These are phyloP conservation scores for Eulemur rubriventer DNA, from an alignment of 2,797 vertebrate genomes.

Conservation along the genomic window DNA sequence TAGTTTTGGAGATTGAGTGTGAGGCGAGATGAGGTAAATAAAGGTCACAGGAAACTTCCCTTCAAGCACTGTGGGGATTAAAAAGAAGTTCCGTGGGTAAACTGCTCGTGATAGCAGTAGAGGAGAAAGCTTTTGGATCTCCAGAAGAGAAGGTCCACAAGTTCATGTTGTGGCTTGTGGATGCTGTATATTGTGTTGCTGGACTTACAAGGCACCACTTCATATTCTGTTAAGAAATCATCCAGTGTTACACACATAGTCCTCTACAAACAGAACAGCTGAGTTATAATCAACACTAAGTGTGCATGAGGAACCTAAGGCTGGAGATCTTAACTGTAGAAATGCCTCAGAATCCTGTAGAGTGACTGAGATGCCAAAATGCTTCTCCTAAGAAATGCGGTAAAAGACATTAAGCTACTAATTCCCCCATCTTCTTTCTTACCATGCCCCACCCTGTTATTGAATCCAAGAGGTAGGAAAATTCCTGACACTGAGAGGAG, in stretches of 20 bases:
- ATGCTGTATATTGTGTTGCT: not conserved
- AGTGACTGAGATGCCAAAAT: not conserved
- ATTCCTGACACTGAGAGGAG: not conserved
- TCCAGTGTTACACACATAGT: not conserved
- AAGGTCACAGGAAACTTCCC: not conserved
- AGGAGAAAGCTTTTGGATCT: not conserved
- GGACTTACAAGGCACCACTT: not conserved
- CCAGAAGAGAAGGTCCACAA: not conserved
- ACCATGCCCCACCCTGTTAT: not conserved
- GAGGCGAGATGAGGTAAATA: not conserved
- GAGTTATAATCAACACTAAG: not conserved
- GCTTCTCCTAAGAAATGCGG: not conserved
- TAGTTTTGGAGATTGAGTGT: not conserved
- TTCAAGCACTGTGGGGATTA: not conserved
- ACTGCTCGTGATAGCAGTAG: not conserved
- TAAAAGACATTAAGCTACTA: not conserved
- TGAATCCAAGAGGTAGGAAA: not conserved
- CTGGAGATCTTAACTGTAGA: not conserved
- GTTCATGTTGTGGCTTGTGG: not conserved
- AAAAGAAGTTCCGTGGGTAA: not conserved
- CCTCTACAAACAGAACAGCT: not conserved
- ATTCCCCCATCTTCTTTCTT: not conserved
- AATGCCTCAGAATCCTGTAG: not conserved
- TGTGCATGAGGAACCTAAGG: not conserved
- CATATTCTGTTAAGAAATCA: not conserved